These are phyloP conservation scores for Lucinisca nassula DNA, from an alignment of 2,888 invertebrate species.

Conservation along the genomic window DNA sequence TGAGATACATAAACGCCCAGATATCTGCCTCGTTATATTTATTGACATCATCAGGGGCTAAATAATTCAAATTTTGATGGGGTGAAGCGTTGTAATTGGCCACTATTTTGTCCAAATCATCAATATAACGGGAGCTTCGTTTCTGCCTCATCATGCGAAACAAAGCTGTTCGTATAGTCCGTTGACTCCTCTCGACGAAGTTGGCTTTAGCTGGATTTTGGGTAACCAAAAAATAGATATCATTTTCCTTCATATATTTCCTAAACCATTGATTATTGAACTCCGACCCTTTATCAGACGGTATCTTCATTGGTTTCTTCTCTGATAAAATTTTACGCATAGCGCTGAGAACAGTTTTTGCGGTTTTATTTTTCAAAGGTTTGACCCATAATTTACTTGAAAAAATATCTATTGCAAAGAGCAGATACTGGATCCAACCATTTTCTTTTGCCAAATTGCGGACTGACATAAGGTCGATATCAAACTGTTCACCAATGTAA, in stretches of 20 bases:
- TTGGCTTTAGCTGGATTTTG: conserved; percentile 5
- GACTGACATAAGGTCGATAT: conserved; percentile 20
- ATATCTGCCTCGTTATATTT: not conserved
- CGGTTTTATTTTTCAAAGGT: conserved; percentile 29
- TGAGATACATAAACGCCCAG: conserved; percentile 12
- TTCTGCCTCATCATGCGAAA: not conserved
- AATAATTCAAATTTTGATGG: not conserved
- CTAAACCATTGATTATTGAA: conserved; percentile 24
- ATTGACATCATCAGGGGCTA: conserved; percentile 9
- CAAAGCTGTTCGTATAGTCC: not conserved
- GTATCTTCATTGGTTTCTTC: conserved; percentile 11
- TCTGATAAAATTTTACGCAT: conserved; percentile 2
- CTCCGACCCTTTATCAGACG: conserved; percentile 13
- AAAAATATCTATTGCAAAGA: conserved; percentile 30
- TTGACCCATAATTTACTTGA: conserved; percentile 20
- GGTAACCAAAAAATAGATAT: conserved; percentile 14
- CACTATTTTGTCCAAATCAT: not conserved
- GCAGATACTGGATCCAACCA: conserved; percentile 11
- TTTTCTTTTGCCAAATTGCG: conserved; percentile 24
- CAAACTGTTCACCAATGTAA: conserved; percentile 4
- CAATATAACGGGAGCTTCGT: not conserved
- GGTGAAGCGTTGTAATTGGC: not conserved
- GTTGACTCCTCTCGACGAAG: conserved; percentile 8
- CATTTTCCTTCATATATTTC: not conserved
- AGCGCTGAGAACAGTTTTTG: conserved; percentile 14